A percentile compares a stretch with the other conserved stretches of the same genome.
Conservation (phyloP, 2,113 vertebrate genomes). For the Crotalus horridus region DNA sequence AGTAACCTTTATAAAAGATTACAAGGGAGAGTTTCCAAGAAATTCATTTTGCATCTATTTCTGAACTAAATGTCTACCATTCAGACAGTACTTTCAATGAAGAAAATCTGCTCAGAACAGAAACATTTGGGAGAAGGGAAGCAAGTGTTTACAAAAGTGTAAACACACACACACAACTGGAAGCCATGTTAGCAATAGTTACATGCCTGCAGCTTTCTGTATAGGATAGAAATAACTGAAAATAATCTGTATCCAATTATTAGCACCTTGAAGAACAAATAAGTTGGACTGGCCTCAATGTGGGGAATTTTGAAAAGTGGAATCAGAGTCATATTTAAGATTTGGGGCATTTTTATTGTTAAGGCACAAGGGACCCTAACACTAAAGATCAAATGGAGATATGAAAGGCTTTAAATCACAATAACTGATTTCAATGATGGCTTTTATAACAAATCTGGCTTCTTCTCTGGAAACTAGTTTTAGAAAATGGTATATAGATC, state of each 20-base stretch:
- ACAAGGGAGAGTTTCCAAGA: background rate
- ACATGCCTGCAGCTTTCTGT: background rate
- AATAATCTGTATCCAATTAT: background rate
- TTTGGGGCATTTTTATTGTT: conserved; percentile 3
- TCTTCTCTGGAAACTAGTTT: background rate
- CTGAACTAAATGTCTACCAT: background rate
- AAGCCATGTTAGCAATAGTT: background rate
- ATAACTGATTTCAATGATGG: conserved; percentile 31
- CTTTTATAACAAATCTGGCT: conserved; percentile 1
- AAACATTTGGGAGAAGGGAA: background rate
- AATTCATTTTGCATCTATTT: background rate
- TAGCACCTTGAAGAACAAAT: conserved; percentile 21
- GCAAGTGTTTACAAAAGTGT: background rate
- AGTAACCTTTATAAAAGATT: conserved; percentile 12
- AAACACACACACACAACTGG: background rate
- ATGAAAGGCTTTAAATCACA: conserved; percentile 37
- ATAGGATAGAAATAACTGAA: background rate
- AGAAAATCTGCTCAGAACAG: background rate
- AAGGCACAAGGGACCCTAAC: conserved; percentile 30
- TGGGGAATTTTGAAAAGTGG: background rate
- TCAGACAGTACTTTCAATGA: background rate
- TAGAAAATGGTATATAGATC: background rate
- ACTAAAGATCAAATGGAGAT: conserved; percentile 1
- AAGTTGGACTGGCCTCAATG: background rate
- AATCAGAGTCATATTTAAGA: background rate